A percentile compares a stretch with the other conserved stretches of the same genome.
These are phyloP conservation scores for Sphenodon punctatus DNA, from an alignment of 2,797 vertebrate species.

Conservation along the genomic window DNA sequence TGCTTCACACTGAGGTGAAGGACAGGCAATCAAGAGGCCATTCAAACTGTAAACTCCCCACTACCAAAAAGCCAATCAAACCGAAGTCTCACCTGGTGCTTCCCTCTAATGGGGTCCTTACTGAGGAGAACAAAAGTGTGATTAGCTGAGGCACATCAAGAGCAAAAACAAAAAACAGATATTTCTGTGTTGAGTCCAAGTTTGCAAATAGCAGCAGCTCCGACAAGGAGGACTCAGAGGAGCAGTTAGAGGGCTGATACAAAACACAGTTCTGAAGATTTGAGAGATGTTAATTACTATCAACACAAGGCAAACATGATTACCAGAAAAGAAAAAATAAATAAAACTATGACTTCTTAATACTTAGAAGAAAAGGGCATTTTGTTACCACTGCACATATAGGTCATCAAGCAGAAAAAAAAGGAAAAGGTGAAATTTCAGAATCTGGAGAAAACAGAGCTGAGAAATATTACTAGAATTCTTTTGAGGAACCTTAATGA, in stretches of 20 bases:
- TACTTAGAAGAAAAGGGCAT: constrained; percentile 18
- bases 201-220: constrained; percentile 28
- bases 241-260: constrained; percentile 47
- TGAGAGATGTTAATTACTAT: constrained; percentile 46
- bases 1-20: too few species aligned
- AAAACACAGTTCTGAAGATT: constrained; percentile 57
- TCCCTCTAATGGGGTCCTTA: constrained; percentile 40
- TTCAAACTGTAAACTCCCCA: neutral
- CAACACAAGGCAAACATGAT: too few species aligned
- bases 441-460: constrained; percentile 24
- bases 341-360: too few species aligned
- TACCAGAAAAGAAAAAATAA: too few species aligned
- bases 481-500: constrained; percentile 32
- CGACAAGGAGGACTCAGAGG: constrained; percentile 38
- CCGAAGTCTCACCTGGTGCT: constrained; percentile 4
- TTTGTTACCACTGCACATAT: neutral
- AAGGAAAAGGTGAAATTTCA: constrained; percentile 31
- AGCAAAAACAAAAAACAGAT: constrained; percentile 6
- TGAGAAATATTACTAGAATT: constrained; percentile 23
- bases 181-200: neutral
- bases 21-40: neutral
- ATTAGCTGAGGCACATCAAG: constrained; percentile 61
- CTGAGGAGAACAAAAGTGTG: constrained; percentile 53
- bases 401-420: constrained; percentile 17
- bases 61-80: constrained; percentile 11